Evolutionary conservation across 2,113 vertebrate species (phyloP).

Genomic region (Mus spicilegus): DNA sequence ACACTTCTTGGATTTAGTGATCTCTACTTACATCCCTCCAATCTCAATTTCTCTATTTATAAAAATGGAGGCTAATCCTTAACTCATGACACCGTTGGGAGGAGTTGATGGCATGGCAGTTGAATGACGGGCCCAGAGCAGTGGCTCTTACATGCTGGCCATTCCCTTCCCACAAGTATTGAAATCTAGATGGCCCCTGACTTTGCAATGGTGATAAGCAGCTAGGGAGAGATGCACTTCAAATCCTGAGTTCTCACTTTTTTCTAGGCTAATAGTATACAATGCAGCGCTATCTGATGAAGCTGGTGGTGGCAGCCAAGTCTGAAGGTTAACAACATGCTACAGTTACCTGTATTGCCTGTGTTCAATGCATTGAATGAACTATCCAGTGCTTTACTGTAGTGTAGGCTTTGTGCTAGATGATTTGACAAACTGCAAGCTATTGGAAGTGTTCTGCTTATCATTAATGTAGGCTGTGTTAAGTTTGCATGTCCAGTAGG

Average conservation of each 20-base stretch:
- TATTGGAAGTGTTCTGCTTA: background rate
- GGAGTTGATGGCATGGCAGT: background rate
- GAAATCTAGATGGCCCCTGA: background rate
- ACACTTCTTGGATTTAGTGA: background rate
- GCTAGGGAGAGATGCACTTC: background rate
- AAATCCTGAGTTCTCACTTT: background rate
- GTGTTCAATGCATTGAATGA: background rate
- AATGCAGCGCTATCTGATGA: background rate
- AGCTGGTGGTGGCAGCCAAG: background rate
- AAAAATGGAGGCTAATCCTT: background rate
- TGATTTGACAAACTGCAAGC: background rate
- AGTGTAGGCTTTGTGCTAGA: background rate
- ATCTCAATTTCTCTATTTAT: constrained; percentile 1
- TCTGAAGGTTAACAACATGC: background rate
- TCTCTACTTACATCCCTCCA: background rate
- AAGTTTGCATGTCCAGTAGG: background rate
- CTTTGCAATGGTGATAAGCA: background rate
- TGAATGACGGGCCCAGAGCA: background rate
- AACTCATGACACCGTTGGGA: background rate
- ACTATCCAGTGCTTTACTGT: background rate
- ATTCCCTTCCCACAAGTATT: background rate
- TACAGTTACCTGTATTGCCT: background rate
- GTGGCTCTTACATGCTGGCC: background rate
- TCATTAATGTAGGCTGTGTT: background rate
- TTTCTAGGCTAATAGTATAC: background rate